A percentile compares a stretch with the other conserved stretches of the same genome.
Evolutionary conservation across 2,113 vertebrate species (phyloP).

Genomic region (Cettia cetti): DNA sequence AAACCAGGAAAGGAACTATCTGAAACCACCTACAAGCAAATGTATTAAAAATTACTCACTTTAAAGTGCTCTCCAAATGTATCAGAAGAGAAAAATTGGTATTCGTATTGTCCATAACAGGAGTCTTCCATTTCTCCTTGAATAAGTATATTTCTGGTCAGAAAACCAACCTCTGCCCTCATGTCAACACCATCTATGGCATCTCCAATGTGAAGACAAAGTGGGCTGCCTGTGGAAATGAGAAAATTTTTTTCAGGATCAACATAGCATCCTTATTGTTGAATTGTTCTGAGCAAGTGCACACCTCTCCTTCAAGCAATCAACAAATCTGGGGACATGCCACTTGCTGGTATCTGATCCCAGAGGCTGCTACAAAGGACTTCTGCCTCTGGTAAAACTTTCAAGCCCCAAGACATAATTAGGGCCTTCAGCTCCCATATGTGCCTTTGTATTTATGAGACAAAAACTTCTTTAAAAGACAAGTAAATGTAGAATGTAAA

Average conservation of each 20-base stretch:
- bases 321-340: not conserved
- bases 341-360: not conserved
- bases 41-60: slow-evolving; percentile 52
- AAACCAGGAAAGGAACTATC: not conserved
- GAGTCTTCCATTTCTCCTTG: slow-evolving; percentile 58
- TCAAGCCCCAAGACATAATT: not conserved
- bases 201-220: slow-evolving; percentile 45
- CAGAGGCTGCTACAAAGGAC: not conserved
- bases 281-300: not conserved
- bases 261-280: not conserved
- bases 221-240: slow-evolving; percentile 49
- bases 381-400: not conserved
- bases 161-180: slow-evolving; percentile 48
- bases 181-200: slow-evolving; percentile 35
- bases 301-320: not conserved
- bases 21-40: not conserved
- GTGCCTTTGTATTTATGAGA: not conserved
- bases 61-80: slow-evolving; percentile 48
- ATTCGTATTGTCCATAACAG: slow-evolving; percentile 33
- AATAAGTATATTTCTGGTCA: slow-evolving; percentile 40
- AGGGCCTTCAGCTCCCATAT: not conserved
- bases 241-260: not conserved
- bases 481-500: not conserved
- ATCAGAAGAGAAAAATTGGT: slow-evolving; percentile 50
- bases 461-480: not conserved